Evolutionary conservation across 1,140 invertebrate species (phyloP), one percentile per base, ranked within the genome.

Genomic region (Limonius californicus): DNA sequence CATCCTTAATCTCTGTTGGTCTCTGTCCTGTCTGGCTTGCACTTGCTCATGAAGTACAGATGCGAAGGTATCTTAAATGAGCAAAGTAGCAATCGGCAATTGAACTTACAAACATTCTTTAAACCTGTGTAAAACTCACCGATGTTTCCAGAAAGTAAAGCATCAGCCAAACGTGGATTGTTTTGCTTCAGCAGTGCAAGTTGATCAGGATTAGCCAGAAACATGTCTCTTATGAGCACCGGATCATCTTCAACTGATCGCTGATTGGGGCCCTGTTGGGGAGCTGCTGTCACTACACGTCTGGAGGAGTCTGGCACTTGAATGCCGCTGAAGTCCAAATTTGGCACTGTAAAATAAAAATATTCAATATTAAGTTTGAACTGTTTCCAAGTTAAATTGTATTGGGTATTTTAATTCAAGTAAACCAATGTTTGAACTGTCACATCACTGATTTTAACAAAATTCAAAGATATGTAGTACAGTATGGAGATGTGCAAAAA

Each of bases 181-280:
- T 97, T 95, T 74, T 97, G 94, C 76, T 95, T 93, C 0, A 98
- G 79, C 30, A 97, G 72, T 0, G 94, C 89, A 62, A 97, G 72
- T 72, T 97, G 92, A 76, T 97, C 91, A 0, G 95, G 95, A 80
- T 94, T 94, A n/a, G 88, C 87, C 18, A 96, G 75, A 62, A 98
- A 88, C 87, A 96, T 91, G 68, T 97, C 88, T 65, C 90, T 80
- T 43, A 98, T 89, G 64, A 89, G 84, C n/a, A 86, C 87, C 15
- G 95, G 94, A 78, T 97, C 92, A 75, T 96, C 90, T 68, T 90
- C 85, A 4, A 78, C 80, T n/a, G 78, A 74, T 30, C 68, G 73
- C 79, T 68, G 78, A 77, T 3, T 78, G 79, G 68, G 78, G 77
- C 4, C 78, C 43, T 73, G 73, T 68, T 58, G 70, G 8, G 42